Evolutionary conservation across 2,797 vertebrate species (phyloP).

Genomic region (Xerus rutilus): DNA sequence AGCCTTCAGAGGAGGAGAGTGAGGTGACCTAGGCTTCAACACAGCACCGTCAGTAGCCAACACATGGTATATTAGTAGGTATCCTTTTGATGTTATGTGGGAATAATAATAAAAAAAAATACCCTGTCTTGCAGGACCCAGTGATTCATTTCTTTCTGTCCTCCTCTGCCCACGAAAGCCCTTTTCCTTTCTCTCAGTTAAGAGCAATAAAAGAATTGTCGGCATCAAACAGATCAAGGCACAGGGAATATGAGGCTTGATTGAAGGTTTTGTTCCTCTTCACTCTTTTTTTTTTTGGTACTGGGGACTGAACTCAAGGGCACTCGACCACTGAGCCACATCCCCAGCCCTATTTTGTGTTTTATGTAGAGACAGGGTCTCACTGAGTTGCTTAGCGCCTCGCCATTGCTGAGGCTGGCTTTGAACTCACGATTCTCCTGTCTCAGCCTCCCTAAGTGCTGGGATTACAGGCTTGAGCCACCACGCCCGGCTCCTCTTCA

Average conservation of each 20-base stretch:
- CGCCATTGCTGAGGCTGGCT: too few relatives aligned
- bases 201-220: background rate
- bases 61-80: background rate
- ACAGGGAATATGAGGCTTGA: background rate
- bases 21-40: background rate
- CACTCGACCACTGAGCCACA: too few relatives aligned
- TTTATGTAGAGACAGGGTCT: too few relatives aligned
- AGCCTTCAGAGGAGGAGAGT: background rate
- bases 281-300: too few relatives aligned
- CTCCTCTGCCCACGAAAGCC: constrained; percentile 40
- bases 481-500: too few relatives aligned
- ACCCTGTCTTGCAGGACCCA: constrained; percentile 20
- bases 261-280: constrained; percentile 33
- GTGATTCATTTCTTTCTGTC: constrained; percentile 67
- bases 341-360: too few relatives aligned
- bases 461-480: too few relatives aligned
- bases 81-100: constrained; percentile 48
- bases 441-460: too few relatives aligned
- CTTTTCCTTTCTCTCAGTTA: background rate
- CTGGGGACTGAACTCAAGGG: too few relatives aligned
- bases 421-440: too few relatives aligned
- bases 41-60: background rate
- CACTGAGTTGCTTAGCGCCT: too few relatives aligned
- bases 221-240: constrained; percentile 48
- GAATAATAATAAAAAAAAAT: constrained; percentile 42